Conservation (phyloP, 1,140 invertebrate genomes). For the Aphaenogaster floridana region DNA sequence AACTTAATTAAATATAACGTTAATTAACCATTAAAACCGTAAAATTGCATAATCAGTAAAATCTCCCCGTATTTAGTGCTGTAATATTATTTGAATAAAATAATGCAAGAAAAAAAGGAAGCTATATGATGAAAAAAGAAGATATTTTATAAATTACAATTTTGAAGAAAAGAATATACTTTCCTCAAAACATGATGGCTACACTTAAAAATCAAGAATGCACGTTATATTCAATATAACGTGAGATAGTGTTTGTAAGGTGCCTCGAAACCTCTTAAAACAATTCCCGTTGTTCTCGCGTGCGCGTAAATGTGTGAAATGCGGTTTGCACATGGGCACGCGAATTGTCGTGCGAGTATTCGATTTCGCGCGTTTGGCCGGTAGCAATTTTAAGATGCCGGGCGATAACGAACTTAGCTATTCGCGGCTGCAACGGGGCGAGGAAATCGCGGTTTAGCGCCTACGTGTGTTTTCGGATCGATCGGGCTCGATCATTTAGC, state of each 20-base stretch:
- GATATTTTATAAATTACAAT: neutral
- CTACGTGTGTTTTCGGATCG: conserved; percentile 36
- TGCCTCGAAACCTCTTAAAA: neutral
- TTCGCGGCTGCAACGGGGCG: neutral
- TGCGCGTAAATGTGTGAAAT: conserved; percentile 29
- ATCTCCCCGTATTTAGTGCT: neutral
- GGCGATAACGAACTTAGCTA: conserved; percentile 24
- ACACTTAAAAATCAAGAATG: neutral
- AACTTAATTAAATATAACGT: neutral
- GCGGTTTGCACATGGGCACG: conserved; percentile 18
- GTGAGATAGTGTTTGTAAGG: no score
- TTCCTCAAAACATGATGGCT: neutral
- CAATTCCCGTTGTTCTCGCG: conserved; percentile 7
- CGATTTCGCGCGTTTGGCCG: neutral
- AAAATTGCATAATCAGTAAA: neutral
- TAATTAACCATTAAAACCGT: neutral
- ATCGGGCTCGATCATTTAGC: conserved; percentile 27
- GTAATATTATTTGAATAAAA: neutral
- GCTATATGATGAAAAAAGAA: neutral
- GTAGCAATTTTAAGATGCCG: conserved; percentile 9
- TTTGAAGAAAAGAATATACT: neutral
- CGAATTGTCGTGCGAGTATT: conserved; percentile 54
- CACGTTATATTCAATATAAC: neutral
- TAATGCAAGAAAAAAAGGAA: neutral
- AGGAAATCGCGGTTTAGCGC: conserved; percentile 42